Percentiles rank a stretch among this genome's conserved stretches.
phyloP scores from a whole-genome alignment of 2,888 invertebrate genomes.

The Plutella xylostella region DNA sequence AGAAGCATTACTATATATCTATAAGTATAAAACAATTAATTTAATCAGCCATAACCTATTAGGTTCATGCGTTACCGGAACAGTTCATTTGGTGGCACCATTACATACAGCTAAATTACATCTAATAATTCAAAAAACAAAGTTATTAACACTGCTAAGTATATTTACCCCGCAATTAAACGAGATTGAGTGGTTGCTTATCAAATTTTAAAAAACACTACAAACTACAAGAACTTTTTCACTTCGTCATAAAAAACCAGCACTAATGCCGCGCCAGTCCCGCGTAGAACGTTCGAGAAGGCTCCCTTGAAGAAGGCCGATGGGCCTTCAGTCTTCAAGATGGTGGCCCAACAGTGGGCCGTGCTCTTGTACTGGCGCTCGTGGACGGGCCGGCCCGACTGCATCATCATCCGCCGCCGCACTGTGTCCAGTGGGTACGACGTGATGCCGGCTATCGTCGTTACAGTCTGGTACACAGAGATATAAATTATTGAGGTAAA shows the following conservation, averaged over 20 bases:
- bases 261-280: constrained; percentile 93
- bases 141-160: no score
- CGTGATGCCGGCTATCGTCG: constrained; percentile 85
- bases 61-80: no score
- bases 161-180: no score
- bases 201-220: no score
- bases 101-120: no score
- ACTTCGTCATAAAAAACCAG: constrained; percentile 91
- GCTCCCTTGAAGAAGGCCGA: constrained; percentile 96
- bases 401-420: constrained; percentile 99
- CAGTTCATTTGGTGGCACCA: no score
- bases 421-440: constrained; percentile 97
- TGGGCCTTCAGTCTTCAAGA: constrained; percentile 82
- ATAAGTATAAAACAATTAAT: no score
- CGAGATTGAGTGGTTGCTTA: no score
- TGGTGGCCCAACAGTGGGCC: constrained; percentile 88
- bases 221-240: constrained; percentile 75
- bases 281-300: constrained; percentile 91
- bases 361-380: constrained; percentile 91
- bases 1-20: no score
- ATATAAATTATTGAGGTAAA: not conserved
- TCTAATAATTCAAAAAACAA: no score
- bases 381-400: constrained; percentile 82
- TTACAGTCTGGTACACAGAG: constrained; percentile 55
- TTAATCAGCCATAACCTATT: no score